Conservation (phyloP, 1,140 invertebrate species). For the Heliconius congener region DNA sequence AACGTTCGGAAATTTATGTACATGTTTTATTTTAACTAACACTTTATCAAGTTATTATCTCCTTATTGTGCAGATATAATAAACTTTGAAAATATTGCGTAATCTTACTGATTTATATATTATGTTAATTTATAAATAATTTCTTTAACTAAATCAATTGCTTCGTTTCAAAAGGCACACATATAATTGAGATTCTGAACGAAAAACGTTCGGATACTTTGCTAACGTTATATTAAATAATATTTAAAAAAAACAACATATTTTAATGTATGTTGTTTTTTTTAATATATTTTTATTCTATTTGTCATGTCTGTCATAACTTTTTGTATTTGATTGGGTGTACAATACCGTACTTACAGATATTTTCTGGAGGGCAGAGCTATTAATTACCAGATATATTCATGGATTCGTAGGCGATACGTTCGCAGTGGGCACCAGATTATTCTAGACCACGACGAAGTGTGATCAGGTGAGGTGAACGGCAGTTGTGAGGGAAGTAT, state of each 20-base stretch:
- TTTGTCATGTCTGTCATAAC: not conserved
- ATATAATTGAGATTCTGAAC: constrained; percentile 11
- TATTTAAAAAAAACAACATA: too few species aligned
- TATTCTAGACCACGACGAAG: too few species aligned
- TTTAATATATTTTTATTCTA: not conserved
- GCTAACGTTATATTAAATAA: not conserved
- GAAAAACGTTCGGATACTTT: constrained; percentile 26
- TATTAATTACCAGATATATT: too few species aligned
- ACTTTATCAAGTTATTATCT: too few species aligned
- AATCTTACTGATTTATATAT: too few species aligned
- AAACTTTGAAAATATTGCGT: not conserved
- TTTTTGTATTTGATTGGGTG: not conserved
- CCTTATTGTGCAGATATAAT: not conserved
- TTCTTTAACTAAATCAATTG: not conserved
- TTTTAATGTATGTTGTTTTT: not conserved
- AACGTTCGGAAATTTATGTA: not conserved
- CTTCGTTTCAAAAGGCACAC: not conserved
- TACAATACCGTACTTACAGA: too few species aligned
- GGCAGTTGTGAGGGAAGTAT: too few species aligned
- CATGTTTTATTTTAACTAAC: not conserved
- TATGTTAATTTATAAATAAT: not conserved
- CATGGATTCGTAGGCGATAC: too few species aligned
- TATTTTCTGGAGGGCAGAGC: too few species aligned
- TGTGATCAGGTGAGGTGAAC: too few species aligned
- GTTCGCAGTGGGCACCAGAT: too few species aligned